These are phyloP conservation scores for Tachyglossus aculeatus DNA, from an alignment of 2,797 vertebrate genomes.

Conservation along the genomic window DNA sequence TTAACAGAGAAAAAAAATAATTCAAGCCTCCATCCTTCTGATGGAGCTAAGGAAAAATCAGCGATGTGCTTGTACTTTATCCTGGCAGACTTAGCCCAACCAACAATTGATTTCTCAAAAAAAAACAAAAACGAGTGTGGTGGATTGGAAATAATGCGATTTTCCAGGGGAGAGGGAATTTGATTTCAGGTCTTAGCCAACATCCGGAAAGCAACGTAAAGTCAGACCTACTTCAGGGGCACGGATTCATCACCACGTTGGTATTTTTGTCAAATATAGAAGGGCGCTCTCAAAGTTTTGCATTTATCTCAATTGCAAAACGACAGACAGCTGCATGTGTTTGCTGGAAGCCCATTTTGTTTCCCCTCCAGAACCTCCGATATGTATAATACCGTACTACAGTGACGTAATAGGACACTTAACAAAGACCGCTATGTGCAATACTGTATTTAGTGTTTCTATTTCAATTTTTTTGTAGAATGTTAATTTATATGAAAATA, in stretches of 20 bases:
- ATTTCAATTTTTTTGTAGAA: slow-evolving; percentile 82
- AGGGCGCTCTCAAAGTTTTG: slow-evolving; percentile 62
- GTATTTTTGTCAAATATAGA: slow-evolving; percentile 71
- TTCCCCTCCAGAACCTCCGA: slow-evolving; percentile 68
- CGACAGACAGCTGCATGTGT: slow-evolving; percentile 72
- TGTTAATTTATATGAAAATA: slow-evolving; percentile 93
- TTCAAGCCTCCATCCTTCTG: slow-evolving; percentile 52
- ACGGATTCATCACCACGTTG: slow-evolving; percentile 69
- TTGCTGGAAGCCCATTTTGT: slow-evolving; percentile 70
- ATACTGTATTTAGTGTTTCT: slow-evolving; percentile 88
- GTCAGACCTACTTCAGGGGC: slow-evolving; percentile 69
- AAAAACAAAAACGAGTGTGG: slow-evolving; percentile 44
- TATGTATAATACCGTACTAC: slow-evolving; percentile 75
- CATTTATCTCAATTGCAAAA: slow-evolving; percentile 63
- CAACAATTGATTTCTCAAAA: slow-evolving; percentile 34
- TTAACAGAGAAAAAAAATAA: slow-evolving; percentile 46
- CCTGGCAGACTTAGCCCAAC: slow-evolving; percentile 50
- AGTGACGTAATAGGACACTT: slow-evolving; percentile 75
- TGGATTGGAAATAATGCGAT: slow-evolving; percentile 49
- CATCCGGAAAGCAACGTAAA: slow-evolving; percentile 58
- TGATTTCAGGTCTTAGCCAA: slow-evolving; percentile 59
- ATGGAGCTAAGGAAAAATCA: slow-evolving; percentile 53
- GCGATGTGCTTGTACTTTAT: slow-evolving; percentile 34
- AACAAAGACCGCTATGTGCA: slow-evolving; percentile 84
- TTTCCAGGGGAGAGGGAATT: slow-evolving; percentile 54